phyloP scores from a whole-genome alignment of 2,113 vertebrate species.

The Lipotes vexillifer region DNA sequence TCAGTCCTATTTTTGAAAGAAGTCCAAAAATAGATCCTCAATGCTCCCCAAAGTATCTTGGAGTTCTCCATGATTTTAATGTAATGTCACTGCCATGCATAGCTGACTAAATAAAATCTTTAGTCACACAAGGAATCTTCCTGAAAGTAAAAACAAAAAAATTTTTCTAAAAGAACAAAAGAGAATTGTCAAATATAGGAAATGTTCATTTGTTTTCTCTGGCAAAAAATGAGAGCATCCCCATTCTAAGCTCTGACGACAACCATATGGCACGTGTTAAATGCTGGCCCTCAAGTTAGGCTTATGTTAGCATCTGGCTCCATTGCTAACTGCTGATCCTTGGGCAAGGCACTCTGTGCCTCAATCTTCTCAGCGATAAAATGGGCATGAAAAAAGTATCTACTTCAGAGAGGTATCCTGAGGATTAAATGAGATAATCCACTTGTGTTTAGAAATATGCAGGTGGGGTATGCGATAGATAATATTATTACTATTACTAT shows the following conservation, averaged over 20 bases:
- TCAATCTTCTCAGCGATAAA: background rate
- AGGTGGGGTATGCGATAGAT: background rate
- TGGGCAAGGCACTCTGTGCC: background rate
- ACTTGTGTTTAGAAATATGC: background rate
- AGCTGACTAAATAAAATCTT: slow-evolving; percentile 34
- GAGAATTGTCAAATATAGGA: background rate
- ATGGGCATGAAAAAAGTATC: background rate
- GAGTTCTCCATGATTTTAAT: background rate
- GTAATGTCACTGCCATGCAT: background rate
- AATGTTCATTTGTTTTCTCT: background rate
- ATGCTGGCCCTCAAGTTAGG: background rate
- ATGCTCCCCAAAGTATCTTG: background rate
- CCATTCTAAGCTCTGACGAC: background rate
- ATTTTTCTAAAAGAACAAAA: slow-evolving; percentile 21
- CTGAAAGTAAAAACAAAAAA: background rate
- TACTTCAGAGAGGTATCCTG: background rate
- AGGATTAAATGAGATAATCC: background rate
- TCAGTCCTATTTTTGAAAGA: slow-evolving; percentile 11
- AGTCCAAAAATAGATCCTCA: slow-evolving; percentile 16
- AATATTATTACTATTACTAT: background rate
- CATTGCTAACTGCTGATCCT: background rate
- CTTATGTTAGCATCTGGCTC: background rate
- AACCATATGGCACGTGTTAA: background rate
- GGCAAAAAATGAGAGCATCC: background rate
- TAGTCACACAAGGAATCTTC: background rate